Evolutionary conservation across 2,113 vertebrate genomes (phyloP).

Genomic region (Callaeas wilsoni): DNA sequence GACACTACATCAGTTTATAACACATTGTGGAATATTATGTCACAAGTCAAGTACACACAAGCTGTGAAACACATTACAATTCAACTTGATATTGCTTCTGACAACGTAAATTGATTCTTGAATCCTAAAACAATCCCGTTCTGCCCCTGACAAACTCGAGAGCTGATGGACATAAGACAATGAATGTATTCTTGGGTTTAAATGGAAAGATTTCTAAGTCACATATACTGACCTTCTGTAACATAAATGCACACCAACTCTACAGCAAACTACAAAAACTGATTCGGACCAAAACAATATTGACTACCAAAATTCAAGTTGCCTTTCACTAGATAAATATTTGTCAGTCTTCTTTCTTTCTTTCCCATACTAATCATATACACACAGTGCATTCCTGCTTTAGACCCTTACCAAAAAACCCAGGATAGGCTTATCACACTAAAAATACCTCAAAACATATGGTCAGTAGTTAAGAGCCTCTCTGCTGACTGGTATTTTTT

Average conservation of each 20-base stretch:
- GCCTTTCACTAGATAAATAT: not conserved
- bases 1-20: not conserved
- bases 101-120: not conserved
- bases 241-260: rapidly evolving
- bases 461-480: not conserved
- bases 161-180: not conserved
- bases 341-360: not conserved
- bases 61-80: not conserved
- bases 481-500: not conserved
- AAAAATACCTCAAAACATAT: not conserved
- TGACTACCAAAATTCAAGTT: not conserved
- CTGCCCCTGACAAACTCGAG: not conserved
- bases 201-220: not conserved
- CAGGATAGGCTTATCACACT: not conserved
- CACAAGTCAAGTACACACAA: not conserved
- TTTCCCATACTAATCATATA: not conserved
- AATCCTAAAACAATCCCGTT: not conserved
- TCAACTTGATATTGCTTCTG: not conserved
- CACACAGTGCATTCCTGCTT: not conserved
- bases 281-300: not conserved
- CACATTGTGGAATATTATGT: not conserved
- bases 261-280: not conserved
- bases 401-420: not conserved
- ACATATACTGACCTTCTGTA: not conserved
- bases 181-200: not conserved